These are phyloP conservation scores for Falco rusticolus DNA, from an alignment of 2,797 vertebrate genomes.

Conservation along the genomic window DNA sequence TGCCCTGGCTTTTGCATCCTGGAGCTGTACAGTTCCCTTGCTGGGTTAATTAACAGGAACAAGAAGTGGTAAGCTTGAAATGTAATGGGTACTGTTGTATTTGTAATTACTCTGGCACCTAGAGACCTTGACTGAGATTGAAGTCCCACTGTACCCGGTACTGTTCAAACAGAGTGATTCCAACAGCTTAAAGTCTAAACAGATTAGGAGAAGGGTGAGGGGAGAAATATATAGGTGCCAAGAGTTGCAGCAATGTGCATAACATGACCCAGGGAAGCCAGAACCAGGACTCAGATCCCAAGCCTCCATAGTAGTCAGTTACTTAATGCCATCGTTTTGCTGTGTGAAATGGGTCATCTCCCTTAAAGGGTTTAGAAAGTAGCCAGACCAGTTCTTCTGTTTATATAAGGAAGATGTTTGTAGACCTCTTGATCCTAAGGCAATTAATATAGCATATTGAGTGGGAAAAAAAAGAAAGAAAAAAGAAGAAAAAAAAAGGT, in stretches of 20 bases:
- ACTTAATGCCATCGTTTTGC: constrained; percentile 45
- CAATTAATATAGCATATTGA: constrained; percentile 15
- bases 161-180: background rate
- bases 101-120: background rate
- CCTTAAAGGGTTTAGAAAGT: constrained; percentile 52
- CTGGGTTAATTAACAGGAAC: background rate
- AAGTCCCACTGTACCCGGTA: background rate
- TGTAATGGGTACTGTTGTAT: background rate
- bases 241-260: background rate
- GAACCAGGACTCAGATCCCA: background rate
- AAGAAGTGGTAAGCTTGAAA: background rate
- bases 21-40: background rate
- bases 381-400: constrained; percentile 51
- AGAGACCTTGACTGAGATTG: background rate
- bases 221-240: background rate
- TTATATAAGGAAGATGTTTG: constrained; percentile 59
- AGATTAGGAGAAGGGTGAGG: background rate
- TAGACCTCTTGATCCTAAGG: constrained; percentile 51
- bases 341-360: constrained; percentile 35
- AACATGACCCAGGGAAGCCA: background rate
- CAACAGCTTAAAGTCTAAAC: constrained; percentile 7
- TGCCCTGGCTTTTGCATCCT: background rate
- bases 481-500: background rate
- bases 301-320: background rate
- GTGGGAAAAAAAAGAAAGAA: background rate